phyloP scores from a whole-genome alignment of 2,113 vertebrate species.

The Dasyprocta punctata region DNA sequence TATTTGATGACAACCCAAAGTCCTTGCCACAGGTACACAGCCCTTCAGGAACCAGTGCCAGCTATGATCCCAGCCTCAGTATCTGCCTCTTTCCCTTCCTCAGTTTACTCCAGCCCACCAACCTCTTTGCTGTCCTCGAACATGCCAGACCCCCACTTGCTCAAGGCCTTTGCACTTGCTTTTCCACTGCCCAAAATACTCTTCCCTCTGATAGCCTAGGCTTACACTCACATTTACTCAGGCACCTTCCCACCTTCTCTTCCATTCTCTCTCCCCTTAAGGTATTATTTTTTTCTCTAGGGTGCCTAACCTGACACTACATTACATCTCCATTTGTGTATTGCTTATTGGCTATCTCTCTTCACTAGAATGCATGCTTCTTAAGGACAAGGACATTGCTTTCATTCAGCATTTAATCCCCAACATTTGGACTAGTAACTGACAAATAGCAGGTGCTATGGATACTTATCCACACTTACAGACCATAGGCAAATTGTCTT shows the following conservation, averaged over 20 bases:
- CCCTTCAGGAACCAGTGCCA: not conserved
- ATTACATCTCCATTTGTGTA: not conserved
- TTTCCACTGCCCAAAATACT: not conserved
- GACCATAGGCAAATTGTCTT: not conserved
- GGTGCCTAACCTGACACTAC: not conserved
- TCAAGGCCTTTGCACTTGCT: conserved; percentile 10
- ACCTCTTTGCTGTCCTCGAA: not conserved
- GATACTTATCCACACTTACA: not conserved
- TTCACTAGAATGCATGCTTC: not conserved
- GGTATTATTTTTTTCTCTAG: not conserved
- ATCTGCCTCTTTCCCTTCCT: not conserved
- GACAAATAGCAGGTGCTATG: not conserved
- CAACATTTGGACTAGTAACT: not conserved
- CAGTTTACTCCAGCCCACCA: not conserved
- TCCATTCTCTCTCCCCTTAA: not conserved
- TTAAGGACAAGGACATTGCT: not conserved
- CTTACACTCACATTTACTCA: not conserved
- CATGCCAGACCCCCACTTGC: not conserved
- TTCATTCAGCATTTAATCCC: not conserved
- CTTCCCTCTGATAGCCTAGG: not conserved
- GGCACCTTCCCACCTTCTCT: not conserved
- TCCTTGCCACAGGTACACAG: not conserved
- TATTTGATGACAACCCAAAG: not conserved
- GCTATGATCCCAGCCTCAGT: not conserved
- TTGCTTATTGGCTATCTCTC: not conserved